Percentiles rank a stretch among this genome's conserved stretches.
phyloP scores from a whole-genome alignment of 2,888 invertebrate genomes.

The Lycophotia porphyrea region DNA sequence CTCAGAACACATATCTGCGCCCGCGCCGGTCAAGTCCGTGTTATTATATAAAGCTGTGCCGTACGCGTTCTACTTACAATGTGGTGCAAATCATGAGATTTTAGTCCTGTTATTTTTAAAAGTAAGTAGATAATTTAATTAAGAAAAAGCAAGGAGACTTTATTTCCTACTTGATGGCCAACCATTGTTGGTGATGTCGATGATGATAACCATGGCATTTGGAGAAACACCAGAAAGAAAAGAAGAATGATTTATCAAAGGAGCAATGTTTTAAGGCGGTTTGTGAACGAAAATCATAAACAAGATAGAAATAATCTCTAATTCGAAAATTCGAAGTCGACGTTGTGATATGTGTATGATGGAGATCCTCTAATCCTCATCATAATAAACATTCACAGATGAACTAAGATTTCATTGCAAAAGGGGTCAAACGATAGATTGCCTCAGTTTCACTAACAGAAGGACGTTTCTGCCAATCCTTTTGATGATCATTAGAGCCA shows the following conservation, averaged over 20 bases:
- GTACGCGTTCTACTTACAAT: conserved; percentile 43
- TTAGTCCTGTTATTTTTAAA: background rate
- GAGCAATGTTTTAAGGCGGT: background rate
- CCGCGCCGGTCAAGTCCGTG: conserved; percentile 53
- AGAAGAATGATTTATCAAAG: background rate
- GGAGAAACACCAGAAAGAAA: background rate
- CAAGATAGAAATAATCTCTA: background rate
- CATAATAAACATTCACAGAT: background rate
- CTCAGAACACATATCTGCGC: conserved; percentile 47
- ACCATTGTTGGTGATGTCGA: background rate
- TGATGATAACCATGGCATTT: background rate
- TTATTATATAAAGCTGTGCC: conserved; percentile 67
- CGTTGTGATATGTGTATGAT: background rate
- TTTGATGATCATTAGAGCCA: conserved; percentile 14
- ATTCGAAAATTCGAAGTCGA: background rate
- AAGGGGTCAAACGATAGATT: background rate
- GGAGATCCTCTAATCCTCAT: background rate
- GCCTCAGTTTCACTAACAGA: conserved; percentile 1
- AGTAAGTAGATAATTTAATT: background rate
- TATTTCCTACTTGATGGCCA: background rate
- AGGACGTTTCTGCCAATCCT: background rate
- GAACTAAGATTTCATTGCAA: background rate
- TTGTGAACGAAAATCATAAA: background rate
- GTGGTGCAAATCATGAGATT: conserved; percentile 56
- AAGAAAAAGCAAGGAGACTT: background rate